Evolutionary conservation across 1,140 invertebrate genomes (phyloP).

Genomic region (Drosophila micromelanica): DNA sequence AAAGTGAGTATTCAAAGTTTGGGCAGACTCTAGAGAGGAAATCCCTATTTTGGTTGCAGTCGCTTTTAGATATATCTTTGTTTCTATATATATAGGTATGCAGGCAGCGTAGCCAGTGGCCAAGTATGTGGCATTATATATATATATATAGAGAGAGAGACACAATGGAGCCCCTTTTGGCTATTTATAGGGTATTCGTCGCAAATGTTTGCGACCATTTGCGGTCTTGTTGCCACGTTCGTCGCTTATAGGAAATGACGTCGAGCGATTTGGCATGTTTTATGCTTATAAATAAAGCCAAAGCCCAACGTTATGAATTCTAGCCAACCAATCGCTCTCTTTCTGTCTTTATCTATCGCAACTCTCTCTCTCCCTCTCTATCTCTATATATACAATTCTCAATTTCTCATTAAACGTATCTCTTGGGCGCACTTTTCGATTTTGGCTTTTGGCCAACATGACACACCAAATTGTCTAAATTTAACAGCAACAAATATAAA

Average conservation of each 20-base stretch:
- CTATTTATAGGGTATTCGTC: constrained; percentile 64
- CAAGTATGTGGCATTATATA: background rate
- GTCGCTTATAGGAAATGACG: constrained; percentile 53
- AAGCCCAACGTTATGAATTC: constrained; percentile 61
- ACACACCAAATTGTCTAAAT: constrained; percentile 79
- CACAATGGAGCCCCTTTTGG: constrained; percentile 38
- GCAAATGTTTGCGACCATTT: constrained; percentile 69
- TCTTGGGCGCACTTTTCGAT: constrained; percentile 63
- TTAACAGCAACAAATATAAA: constrained; percentile 51
- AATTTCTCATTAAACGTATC: constrained; percentile 35
- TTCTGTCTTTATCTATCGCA: constrained; percentile 4
- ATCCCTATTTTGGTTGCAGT: constrained; percentile 65
- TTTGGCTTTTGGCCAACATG: constrained; percentile 70
- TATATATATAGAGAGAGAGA: constrained; percentile 19
- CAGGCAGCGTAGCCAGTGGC: too few species aligned
- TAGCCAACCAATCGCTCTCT: constrained; percentile 13
- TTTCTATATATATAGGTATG: background rate
- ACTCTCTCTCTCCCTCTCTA: constrained; percentile 12
- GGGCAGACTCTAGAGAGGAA: constrained; percentile 3
- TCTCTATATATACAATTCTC: background rate
- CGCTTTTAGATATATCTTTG: background rate
- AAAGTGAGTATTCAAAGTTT: constrained; percentile 89
- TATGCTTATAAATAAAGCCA: constrained; percentile 38
- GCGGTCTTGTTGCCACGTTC: constrained; percentile 57
- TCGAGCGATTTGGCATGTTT: constrained; percentile 53